Evolutionary conservation across 2,888 invertebrate genomes (phyloP), one percentile per base, ranked within the genome.

Genomic region (Leucophora obtusa): DNA sequence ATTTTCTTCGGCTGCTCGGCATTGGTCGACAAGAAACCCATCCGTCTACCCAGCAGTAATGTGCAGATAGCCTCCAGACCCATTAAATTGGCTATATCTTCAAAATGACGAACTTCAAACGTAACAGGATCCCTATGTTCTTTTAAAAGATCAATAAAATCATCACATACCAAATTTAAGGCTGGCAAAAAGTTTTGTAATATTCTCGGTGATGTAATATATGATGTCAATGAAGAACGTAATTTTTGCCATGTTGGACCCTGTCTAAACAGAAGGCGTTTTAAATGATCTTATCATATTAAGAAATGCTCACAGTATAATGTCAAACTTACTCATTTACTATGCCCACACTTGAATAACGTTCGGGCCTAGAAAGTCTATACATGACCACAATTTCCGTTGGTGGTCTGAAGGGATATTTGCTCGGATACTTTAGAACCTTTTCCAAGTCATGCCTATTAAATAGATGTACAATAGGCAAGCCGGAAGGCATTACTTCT

Each of bases 51-150:
- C 79, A 96, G 91, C 91, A 96, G 95, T 76, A 96, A 88, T 0
- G 94, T 94, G 86, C 96, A 96, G 9, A 94, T 94, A 73, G 95
- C 95, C 91, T 97, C 97, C 59, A 96, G 91, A 2, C 96, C 96
- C 91, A 96, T 93, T 82, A 94, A 92, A 86, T 95, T 95, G 1
- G 95, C 93, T 65, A 95, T 91, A 82, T 94, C 93, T 83, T 96
- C 95, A 87, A 96, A 94, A 72, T 92, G 92, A 0, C 89, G 83
- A 0, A 95, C 92, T 10, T 94, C 92, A 14, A 89, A 87, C 51
- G 93, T 92, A 17, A 91, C 89, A 21, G 90, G 87, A 33, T 90
- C 86, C 18, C 94, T 91, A 81, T 92, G 91, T 47, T 91, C 90
- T 75, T 92, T 91, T 79, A 96, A 90, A 18, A 96, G 90, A 24